Evolutionary conservation across 2,797 vertebrate species (phyloP).

Genomic region (Poeciliopsis presidionis): DNA sequence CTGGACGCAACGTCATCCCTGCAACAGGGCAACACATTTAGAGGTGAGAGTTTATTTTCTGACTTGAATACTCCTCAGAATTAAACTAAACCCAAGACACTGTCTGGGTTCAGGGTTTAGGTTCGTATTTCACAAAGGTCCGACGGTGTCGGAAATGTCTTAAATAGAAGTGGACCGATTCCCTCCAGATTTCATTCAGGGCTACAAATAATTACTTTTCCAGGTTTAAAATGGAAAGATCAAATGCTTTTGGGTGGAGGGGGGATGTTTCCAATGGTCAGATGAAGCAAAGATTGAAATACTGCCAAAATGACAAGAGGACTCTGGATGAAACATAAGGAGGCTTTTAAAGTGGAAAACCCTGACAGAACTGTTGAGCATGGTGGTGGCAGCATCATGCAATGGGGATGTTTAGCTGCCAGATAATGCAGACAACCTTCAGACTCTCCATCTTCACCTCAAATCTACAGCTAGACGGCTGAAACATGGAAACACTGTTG

Average conservation of each 20-base stretch:
- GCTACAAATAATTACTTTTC: background rate
- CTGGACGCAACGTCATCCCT: slow-evolving; percentile 89
- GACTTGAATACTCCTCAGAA: background rate
- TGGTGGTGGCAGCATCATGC: background rate
- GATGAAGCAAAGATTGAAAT: background rate
- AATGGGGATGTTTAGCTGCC: background rate
- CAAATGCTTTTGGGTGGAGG: background rate
- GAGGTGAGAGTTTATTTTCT: slow-evolving; percentile 6
- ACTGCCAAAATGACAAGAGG: background rate
- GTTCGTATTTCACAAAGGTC: background rate
- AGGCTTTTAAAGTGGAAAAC: background rate
- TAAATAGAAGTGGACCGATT: slow-evolving; percentile 33
- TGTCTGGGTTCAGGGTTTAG: background rate
- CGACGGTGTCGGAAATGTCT: background rate
- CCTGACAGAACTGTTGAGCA: background rate
- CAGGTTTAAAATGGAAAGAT: background rate
- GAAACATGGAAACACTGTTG: background rate
- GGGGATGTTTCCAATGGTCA: background rate
- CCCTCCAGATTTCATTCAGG: background rate
- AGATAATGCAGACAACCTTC: background rate
- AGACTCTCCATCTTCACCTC: background rate
- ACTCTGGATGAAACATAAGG: background rate
- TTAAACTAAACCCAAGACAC: slow-evolving; percentile 6
- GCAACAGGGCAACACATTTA: slow-evolving; percentile 38
- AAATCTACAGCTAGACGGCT: background rate